phyloP scores from a whole-genome alignment of 1,140 invertebrate genomes.

The Pantala flavescens region DNA sequence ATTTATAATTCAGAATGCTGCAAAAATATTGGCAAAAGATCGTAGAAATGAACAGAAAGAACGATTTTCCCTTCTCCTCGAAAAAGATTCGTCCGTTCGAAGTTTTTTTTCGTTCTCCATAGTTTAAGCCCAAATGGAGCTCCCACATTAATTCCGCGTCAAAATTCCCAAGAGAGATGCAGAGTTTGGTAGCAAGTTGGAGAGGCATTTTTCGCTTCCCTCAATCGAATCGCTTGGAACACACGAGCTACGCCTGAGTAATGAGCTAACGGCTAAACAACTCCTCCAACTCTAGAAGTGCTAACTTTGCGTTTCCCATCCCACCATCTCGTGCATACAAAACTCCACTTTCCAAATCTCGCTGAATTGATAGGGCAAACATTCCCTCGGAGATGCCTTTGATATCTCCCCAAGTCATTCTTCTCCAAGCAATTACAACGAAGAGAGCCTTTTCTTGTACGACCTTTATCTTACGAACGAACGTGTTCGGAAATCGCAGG shows the following conservation, averaged over 20 bases:
- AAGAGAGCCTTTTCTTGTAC: not conserved
- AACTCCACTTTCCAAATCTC: not conserved
- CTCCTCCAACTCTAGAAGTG: not conserved
- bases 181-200: no score
- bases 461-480: not conserved
- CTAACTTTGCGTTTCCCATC: constrained; percentile 1
- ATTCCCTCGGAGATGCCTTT: not conserved
- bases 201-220: not conserved
- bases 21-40: no score
- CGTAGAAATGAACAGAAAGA: no score
- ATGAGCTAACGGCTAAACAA: not conserved
- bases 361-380: not conserved
- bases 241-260: not conserved
- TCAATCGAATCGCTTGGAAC: constrained; percentile 8
- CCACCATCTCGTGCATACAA: not conserved
- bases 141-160: no score
- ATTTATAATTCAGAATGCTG: no score
- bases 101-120: no score
- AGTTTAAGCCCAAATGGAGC: no score
- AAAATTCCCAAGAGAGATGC: no score
- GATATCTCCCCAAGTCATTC: constrained; percentile 1
- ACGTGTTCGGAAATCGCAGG: not conserved
- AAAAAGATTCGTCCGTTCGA: no score
- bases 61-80: no score
- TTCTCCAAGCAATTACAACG: not conserved